A percentile compares a stretch with the other conserved stretches of the same genome.
These are phyloP conservation scores for Paratilapia polleni DNA, from an alignment of 2,113 vertebrate genomes.

Conservation along the genomic window DNA sequence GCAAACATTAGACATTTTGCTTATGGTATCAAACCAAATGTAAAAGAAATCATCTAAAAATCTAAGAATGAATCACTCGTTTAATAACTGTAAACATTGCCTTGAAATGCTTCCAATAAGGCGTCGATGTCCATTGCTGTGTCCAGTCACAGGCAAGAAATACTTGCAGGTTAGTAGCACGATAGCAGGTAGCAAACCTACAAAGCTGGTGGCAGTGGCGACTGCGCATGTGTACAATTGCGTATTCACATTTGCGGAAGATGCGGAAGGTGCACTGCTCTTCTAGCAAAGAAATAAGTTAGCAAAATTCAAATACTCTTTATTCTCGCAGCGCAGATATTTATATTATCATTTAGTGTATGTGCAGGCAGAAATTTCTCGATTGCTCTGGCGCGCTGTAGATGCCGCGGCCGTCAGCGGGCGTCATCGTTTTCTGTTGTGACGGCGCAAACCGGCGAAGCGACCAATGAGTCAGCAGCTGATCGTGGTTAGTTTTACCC, in stretches of 20 bases:
- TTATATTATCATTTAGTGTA: neutral
- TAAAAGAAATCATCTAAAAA: neutral
- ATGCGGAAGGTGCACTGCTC: neutral
- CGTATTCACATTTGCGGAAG: slow-evolving; percentile 55
- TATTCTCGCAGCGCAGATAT: rapidly evolving
- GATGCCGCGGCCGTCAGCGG: slow-evolving; percentile 27
- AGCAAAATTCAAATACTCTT: neutral
- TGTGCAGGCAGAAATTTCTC: slow-evolving; percentile 8
- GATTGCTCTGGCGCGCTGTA: neutral
- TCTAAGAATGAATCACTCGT: neutral
- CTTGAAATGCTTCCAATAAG: slow-evolving; percentile 89
- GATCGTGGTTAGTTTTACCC: slow-evolving; percentile 46
- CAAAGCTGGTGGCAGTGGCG: slow-evolving; percentile 41
- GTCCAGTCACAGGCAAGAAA: slow-evolving; percentile 70
- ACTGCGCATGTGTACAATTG: slow-evolving; percentile 60
- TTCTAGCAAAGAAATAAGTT: neutral
- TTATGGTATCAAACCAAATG: neutral
- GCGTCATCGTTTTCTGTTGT: slow-evolving; percentile 65
- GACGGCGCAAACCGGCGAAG: slow-evolving; percentile 66
- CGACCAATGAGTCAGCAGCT: slow-evolving; percentile 77
- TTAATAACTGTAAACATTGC: slow-evolving; percentile 68
- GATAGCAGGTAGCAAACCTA: slow-evolving; percentile 64
- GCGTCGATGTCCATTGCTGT: slow-evolving; percentile 90
- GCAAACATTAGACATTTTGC: slow-evolving; percentile 25
- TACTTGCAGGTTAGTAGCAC: slow-evolving; percentile 74